Base-by-base conservation (phyloP, 2,797 vertebrate genomes). In the Sebastolobus altivelis region DNA sequence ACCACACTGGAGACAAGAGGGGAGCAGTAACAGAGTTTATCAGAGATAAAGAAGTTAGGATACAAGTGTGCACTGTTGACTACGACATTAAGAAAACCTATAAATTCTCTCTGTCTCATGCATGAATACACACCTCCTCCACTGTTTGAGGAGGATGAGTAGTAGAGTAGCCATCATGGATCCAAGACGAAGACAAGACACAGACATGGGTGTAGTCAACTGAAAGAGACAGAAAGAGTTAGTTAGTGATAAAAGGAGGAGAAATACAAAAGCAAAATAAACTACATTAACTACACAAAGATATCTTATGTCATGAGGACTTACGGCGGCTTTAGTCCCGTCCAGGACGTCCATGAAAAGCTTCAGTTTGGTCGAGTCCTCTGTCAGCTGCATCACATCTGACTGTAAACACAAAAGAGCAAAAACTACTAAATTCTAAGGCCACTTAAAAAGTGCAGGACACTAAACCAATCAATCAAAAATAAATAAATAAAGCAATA, bases 101-200 rank as follows among this genome's bases (percentile, higher is more conserved):
- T 9, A 8, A 66, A 18, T 11, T 3, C 1, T 31, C 20, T 35
- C 11, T 35, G 3, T 61, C 16, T 14, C 62, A 63, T 0, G 18
- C 6, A 29, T 6, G 13, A 62, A 31, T 2, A 80, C 94, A 77
- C 60, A 99, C 99, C 96, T 96, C 84, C 95, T 97, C 99, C 99
- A 99, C 84, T 97, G 97, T 76, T 97, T 98, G 58, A 99, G 96
- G 59, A 99, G 96, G 89, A 99, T 95, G 22, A 99, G 95, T 13
- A 99, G 96, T 33, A 99, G 93, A 1, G 98, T 99, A 62, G 97
- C 97, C 71, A 97, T 95, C 98, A 99, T 99, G 81, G 98, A 99
- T 0, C 98, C 98, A 4, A 99, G 94, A 31, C 97, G 97, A 46
- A 99, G 94, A 81, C 99, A 99, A 72, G 94, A 94, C 31, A 94